Percentiles rank a stretch among this genome's conserved stretches.
phyloP scores from a whole-genome alignment of 2,888 invertebrate genomes.

The Theristus sp. region DNA sequence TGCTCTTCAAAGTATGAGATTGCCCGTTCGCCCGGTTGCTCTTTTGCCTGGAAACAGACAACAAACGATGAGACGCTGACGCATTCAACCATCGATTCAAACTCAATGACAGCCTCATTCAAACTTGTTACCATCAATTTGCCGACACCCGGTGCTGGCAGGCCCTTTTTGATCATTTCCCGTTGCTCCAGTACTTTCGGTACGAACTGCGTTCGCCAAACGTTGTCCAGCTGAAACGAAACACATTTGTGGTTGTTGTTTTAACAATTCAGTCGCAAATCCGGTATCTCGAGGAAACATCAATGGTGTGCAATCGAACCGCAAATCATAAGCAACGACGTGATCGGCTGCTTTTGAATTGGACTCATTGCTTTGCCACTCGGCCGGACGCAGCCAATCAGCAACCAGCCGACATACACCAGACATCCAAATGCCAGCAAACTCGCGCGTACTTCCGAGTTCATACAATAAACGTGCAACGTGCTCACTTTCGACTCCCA shows the following conservation, averaged over 20 bases:
- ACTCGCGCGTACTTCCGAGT: too few species aligned
- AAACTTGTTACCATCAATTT: background rate
- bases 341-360: too few species aligned
- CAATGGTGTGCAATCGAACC: too few species aligned
- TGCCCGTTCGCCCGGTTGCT: background rate
- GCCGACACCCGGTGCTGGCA: background rate
- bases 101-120: too few species aligned
- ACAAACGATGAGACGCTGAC: background rate
- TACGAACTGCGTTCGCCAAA: background rate
- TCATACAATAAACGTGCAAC: too few species aligned
- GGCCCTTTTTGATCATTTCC: background rate
- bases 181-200: slow-evolving; percentile 1
- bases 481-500: background rate
- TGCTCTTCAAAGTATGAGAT: background rate
- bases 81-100: too few species aligned
- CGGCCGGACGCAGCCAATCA: too few species aligned
- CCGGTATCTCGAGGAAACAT: too few species aligned
- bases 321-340: background rate
- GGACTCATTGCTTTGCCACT: too few species aligned
- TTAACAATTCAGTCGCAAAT: background rate
- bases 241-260: background rate
- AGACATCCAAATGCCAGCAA: too few species aligned
- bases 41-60: background rate
- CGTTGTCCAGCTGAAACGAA: background rate
- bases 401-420: too few species aligned